Evolutionary conservation across 2,888 invertebrate species (phyloP).

Genomic region (Campopleginae sp.): DNA sequence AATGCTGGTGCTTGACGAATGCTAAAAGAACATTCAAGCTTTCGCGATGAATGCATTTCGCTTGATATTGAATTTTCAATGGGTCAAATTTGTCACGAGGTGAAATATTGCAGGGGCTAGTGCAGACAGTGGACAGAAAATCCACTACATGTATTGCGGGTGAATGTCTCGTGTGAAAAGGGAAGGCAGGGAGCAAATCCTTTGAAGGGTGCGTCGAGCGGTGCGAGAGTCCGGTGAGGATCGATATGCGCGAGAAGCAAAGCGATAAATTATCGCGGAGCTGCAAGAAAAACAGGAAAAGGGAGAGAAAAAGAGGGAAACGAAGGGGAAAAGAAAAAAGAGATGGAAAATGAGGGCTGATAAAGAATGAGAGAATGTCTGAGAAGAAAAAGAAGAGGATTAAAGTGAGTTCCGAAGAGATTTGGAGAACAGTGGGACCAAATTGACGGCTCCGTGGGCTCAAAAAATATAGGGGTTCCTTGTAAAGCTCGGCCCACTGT

Average conservation of each 20-base stretch:
- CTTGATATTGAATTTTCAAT: conserved; percentile 34
- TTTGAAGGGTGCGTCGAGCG: conserved; percentile 47
- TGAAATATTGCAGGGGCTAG: conserved; percentile 20
- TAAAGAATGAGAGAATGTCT: conserved; percentile 36
- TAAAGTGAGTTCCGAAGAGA: conserved; percentile 59
- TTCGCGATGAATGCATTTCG: background rate
- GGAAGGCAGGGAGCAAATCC: conserved; percentile 21
- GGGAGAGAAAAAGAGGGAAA: conserved; percentile 7
- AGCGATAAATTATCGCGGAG: conserved; percentile 61
- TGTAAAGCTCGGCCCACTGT: conserved; percentile 16
- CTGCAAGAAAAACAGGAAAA: conserved; percentile 33
- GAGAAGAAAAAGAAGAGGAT: conserved; percentile 57
- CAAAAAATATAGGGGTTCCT: conserved; percentile 39
- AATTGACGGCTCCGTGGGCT: conserved; percentile 56
- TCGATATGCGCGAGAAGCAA: conserved; percentile 54
- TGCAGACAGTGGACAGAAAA: conserved; percentile 23
- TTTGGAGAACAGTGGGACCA: conserved; percentile 52
- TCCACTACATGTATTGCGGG: conserved; percentile 19
- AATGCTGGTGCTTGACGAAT: background rate
- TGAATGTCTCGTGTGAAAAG: conserved; percentile 1
- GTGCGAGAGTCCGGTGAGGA: conserved; percentile 32
- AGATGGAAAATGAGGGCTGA: conserved; percentile 8
- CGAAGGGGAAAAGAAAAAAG: conserved; percentile 24
- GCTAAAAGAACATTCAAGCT: background rate
- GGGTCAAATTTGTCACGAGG: conserved; percentile 24